Evolutionary conservation across 2,113 vertebrate genomes (phyloP).

Genomic region (Anguilla rostrata): DNA sequence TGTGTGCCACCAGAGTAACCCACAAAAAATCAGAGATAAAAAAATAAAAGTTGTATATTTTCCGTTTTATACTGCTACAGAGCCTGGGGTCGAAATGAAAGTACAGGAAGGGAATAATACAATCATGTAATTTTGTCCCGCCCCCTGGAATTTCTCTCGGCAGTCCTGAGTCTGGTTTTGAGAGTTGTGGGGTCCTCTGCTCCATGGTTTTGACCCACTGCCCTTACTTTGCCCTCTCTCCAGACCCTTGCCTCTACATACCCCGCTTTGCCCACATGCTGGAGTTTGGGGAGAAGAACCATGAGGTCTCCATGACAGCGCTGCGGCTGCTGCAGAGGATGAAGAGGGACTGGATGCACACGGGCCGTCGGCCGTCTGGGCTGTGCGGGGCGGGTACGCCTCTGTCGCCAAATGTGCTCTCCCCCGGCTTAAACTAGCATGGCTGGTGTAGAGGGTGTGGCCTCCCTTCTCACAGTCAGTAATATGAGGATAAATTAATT

Average conservation of each 20-base stretch:
- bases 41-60: no score
- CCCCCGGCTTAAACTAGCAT: no score
- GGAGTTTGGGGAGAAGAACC: conserved; percentile 95
- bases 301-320: conserved; percentile 96
- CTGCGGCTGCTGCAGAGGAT: conserved; percentile 90
- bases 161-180: no score
- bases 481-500: not conserved
- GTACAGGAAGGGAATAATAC: no score
- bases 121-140: no score
- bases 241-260: conserved; percentile 95
- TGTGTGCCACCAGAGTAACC: no score
- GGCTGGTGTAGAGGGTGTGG: no score
- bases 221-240: not conserved
- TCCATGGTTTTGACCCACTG: not conserved
- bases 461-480: not conserved
- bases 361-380: conserved; percentile 88
- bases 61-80: no score
- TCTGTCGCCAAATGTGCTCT: not conserved
- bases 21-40: no score
- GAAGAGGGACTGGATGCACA: conserved; percentile 99
- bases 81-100: no score
- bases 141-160: no score
- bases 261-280: conserved; percentile 94
- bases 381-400: conserved; percentile 89
- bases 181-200: no score